Conservation (phyloP, 2,888 invertebrate genomes). For the Heliconius cydno region DNA sequence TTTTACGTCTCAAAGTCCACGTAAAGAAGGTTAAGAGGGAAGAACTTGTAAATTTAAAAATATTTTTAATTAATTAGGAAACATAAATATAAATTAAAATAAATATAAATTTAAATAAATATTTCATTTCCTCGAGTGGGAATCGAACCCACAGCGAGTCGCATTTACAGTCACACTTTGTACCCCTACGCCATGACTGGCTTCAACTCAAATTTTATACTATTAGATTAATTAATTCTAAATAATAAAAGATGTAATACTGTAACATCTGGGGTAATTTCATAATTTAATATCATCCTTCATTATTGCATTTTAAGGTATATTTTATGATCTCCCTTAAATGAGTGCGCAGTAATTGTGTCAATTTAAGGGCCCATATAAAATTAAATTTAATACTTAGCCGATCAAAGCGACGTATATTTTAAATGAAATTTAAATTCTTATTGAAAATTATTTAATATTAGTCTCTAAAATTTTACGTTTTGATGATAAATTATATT, state of each 20-base stretch:
- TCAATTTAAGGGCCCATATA: neutral
- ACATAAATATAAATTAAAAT: no score
- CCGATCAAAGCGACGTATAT: neutral
- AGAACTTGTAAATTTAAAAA: no score
- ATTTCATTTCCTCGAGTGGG: no score
- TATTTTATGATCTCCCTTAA: neutral
- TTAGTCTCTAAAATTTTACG: neutral
- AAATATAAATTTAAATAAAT: no score
- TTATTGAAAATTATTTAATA: neutral
- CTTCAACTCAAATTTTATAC: no score
- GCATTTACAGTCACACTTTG: no score
- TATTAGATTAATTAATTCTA: no score
- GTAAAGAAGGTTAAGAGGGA: no score
- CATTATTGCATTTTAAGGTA: slow-evolving; percentile 5
- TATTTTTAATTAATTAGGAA: no score
- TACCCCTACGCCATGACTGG: no score
- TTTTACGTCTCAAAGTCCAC: no score
- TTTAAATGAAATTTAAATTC: neutral
- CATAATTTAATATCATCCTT: slow-evolving; percentile 1
- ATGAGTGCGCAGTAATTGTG: slow-evolving; percentile 10
- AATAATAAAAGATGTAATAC: neutral
- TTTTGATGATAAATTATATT: neutral
- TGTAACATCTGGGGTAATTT: slow-evolving; percentile 9
- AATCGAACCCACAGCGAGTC: no score
- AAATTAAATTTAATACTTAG: slow-evolving; percentile 13